Base-by-base conservation (phyloP, 2,113 vertebrate species). In the Piaya cayana region DNA sequence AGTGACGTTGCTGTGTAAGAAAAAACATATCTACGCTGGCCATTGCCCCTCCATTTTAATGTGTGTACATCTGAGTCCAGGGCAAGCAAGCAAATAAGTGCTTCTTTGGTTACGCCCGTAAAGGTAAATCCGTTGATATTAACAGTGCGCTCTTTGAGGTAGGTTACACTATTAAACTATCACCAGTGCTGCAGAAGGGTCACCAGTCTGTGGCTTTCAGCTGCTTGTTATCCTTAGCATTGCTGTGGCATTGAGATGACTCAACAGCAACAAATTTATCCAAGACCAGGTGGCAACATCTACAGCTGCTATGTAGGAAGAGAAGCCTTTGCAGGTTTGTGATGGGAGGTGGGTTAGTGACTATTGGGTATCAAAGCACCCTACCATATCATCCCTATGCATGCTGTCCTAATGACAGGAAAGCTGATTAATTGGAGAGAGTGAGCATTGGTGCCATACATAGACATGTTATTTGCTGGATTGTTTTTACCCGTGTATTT, bases 101-200 rank as follows among this genome's bases (percentile, higher is more conserved):
- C 8, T 7, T 17, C n/a, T 63, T 58, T 53, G 30, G 22, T 75
- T 75, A 19, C 25, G 36, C 7, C 8, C 70, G 30, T 34, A 12
- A 22, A 55, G 37, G 30, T 36, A 32, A 52, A 15, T 25, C 42
- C 8, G 2, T 3, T 52, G 43, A 18, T 19, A 9, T 47, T 47
- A 21, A 15, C 0, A 1, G 18, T 37, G 15, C 2, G 0, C 5
- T 39, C 39, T 39, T 63, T 21, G 32, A 29, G 21, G 26, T 37
- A 13, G 50, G 30, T 83, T 69, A 30, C 22, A 1, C 26, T 23
- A 4, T 15, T 15, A 16, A 26, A 25, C 16, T 39, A 1, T 20
- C 4, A 21, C 49, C 23, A 23, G 2, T 52, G 32, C 47, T 78
- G 26, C 14, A 47, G 47, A 21, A 47, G 19, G 47, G 47, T 47